Evolutionary conservation across 37 sponge, comb jelly and placozoan genomes (phyloP).

Genomic region (Diacarnus erythraeanus): DNA sequence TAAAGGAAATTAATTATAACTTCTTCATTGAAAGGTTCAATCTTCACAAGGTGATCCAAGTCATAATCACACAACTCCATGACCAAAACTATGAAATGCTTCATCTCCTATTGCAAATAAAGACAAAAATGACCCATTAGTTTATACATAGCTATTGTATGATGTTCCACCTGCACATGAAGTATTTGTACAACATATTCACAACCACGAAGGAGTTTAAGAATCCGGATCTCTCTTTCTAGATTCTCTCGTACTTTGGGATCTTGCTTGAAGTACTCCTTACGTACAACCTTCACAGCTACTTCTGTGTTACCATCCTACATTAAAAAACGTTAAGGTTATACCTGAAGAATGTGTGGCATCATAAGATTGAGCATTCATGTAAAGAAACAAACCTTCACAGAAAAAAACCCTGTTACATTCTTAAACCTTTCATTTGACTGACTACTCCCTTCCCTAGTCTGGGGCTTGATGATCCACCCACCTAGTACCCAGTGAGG

Average conservation of each 20-base stretch:
- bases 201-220: slow-evolving; percentile 58
- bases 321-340: background rate
- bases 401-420: background rate
- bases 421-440: no score
- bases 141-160: background rate
- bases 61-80: slow-evolving; percentile 94
- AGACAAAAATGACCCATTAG: background rate
- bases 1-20: slow-evolving; percentile 59
- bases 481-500: no score
- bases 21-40: slow-evolving; percentile 67
- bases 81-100: slow-evolving; percentile 68
- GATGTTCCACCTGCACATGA: slow-evolving; percentile 53
- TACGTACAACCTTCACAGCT: slow-evolving; percentile 82
- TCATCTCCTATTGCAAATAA: slow-evolving; percentile 37
- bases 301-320: slow-evolving; percentile 47
- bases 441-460: no score
- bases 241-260: slow-evolving; percentile 84
- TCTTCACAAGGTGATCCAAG: slow-evolving; percentile 78
- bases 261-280: slow-evolving; percentile 73
- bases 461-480: no score
- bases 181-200: slow-evolving; percentile 72
- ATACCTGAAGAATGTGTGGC: no score
- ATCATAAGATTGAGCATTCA: no score
- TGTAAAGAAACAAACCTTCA: background rate
- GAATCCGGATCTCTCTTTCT: slow-evolving; percentile 81